Base-by-base conservation (phyloP, 1,140 invertebrate genomes). In the Sinonovacula constricta region DNA sequence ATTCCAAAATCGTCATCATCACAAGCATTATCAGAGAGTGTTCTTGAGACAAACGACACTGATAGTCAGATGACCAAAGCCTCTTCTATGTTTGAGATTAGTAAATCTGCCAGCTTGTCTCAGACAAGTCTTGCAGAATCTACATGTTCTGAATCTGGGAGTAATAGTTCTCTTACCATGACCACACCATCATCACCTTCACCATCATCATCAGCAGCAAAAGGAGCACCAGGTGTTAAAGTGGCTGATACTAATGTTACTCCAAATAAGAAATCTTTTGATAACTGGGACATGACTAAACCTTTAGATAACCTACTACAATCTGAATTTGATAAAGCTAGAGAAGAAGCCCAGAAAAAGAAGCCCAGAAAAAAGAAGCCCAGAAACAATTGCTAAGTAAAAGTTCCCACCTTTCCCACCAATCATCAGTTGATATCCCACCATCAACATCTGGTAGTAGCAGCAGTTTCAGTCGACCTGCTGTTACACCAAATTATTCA, bases 291-390 rank as follows among this genome's bases (percentile, higher is more conserved):
- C 56, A 39, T 74, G 39, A 68, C 79, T 30, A 80, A 80, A 65
- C 71, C 80, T 36, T 31, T 81, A 15, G 71, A 79, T 74, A 69
- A 56, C 36, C 57, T 82, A 31, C 34, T 82, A 30, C 45, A 72
- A 36, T 45, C 45, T 71, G 78, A 83, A 68, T 33, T 80, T 1
- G 39, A 24, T n/a, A 81, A 60, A 67, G 79, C 79, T 39, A 81
- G 67, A 71, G 24, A 70, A 15, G 67, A 71, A 39, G 59, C 76
- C 26, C 39, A 76, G 26, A 60, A 7, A 22, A 76, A 45, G 18
- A n/a, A n/a, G n/a, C n/a, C n/a, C n/a, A n/a, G n/a, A n/a, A n/a
- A n/a, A n/a, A n/a, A n/a, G n/a, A n/a, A n/a, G n/a, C n/a, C n/a
- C n/a, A n/a, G n/a, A n/a, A n/a, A n/a, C n/a, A n/a, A n/a, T n/a